A percentile compares a stretch with the other conserved stretches of the same genome.
Conservation (phyloP, 2,113 vertebrate genomes). For the Piprites chloris region DNA sequence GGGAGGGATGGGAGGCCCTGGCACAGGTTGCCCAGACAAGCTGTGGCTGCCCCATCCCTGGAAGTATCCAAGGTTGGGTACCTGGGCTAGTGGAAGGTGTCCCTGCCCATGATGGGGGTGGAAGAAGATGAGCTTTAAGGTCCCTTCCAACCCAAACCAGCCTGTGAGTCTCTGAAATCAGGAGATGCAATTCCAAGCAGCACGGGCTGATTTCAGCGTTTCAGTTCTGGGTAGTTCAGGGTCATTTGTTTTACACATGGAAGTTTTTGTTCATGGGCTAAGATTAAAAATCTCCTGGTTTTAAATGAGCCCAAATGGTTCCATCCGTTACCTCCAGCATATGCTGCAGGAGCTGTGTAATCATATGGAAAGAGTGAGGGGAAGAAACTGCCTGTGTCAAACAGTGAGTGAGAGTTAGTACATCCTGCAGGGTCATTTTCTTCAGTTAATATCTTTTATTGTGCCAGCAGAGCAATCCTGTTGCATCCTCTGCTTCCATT, state of each 20-base stretch:
- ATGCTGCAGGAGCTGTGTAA: not conserved
- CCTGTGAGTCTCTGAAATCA: not conserved
- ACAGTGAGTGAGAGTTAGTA: not conserved
- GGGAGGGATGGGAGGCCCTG: accelerated
- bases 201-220: not conserved
- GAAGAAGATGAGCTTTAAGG: accelerated
- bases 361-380: not conserved
- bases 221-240: not conserved
- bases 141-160: not conserved
- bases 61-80: not conserved
- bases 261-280: not conserved
- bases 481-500: not conserved
- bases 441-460: not conserved
- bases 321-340: not conserved
- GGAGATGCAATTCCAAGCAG: not conserved
- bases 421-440: not conserved
- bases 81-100: not conserved
- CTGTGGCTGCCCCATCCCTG: not conserved
- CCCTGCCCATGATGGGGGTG: not conserved
- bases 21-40: not conserved
- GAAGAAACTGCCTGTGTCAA: not conserved
- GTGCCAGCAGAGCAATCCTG: not conserved
- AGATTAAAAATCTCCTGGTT: not conserved
- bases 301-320: not conserved
- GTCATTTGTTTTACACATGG: not conserved